Evolutionary conservation across 1,140 invertebrate genomes (phyloP).

Genomic region (Dinoponera quadriceps): DNA sequence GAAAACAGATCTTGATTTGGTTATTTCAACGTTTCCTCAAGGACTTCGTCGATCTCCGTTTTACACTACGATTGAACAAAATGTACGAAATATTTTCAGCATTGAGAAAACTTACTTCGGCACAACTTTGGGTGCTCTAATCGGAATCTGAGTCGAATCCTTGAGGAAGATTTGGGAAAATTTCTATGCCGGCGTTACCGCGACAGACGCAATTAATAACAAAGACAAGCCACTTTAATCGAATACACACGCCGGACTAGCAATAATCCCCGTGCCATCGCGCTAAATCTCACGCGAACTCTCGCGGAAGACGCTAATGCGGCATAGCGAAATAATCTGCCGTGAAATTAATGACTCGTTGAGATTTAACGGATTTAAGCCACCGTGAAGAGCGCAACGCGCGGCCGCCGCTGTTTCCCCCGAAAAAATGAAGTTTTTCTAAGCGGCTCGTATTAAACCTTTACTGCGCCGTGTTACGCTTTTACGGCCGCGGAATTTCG

Average conservation of each 20-base stretch:
- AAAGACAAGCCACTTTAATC: neutral
- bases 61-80: too few relatives aligned
- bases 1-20: too few relatives aligned
- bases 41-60: too few relatives aligned
- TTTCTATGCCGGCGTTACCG: neutral
- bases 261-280: slow-evolving; percentile 6
- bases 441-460: slow-evolving; percentile 49
- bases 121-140: too few relatives aligned
- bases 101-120: too few relatives aligned
- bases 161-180: too few relatives aligned
- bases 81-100: too few relatives aligned
- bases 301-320: slow-evolving; percentile 25
- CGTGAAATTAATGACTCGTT: slow-evolving; percentile 46
- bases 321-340: slow-evolving; percentile 33
- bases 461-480: neutral
- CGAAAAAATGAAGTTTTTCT: slow-evolving; percentile 45
- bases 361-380: slow-evolving; percentile 34
- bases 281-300: slow-evolving; percentile 18
- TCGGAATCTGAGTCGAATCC: too few relatives aligned
- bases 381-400: neutral
- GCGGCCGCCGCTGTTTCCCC: neutral
- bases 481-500: slow-evolving; percentile 46
- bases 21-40: too few relatives aligned
- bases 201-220: slow-evolving; percentile 8
- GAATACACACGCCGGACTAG: slow-evolving; percentile 16